Evolutionary conservation across 2,888 invertebrate genomes (phyloP).

Genomic region (Lasioglossum lativentre): DNA sequence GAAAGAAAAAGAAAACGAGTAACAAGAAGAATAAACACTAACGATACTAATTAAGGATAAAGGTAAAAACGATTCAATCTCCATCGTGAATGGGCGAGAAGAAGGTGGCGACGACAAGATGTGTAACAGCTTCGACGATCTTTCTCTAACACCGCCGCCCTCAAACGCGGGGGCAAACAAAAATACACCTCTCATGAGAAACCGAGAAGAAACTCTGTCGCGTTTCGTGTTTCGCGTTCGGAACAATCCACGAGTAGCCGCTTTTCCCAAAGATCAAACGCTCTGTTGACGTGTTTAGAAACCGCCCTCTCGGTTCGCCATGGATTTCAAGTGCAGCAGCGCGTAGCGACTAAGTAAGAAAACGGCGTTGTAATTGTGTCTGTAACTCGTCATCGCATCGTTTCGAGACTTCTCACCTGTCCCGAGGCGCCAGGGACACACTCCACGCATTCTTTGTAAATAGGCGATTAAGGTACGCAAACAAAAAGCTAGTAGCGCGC

Average conservation of each 20-base stretch:
- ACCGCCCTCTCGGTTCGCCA: neutral
- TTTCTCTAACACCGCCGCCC: neutral
- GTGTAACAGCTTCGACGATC: conserved; percentile 5
- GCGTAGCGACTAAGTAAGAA: neutral
- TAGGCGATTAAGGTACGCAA: conserved; percentile 32
- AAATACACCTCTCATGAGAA: conserved; percentile 14
- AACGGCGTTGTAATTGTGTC: neutral
- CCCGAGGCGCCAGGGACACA: neutral
- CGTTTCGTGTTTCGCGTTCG: neutral
- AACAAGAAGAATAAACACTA: neutral
- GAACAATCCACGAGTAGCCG: conserved; percentile 5
- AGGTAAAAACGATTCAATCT: conserved; percentile 26
- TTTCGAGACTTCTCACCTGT: conserved; percentile 39
- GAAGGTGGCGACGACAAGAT: conserved; percentile 28
- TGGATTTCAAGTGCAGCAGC: neutral
- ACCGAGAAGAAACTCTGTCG: neutral
- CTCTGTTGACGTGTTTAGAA: neutral
- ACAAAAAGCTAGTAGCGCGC: conserved; percentile 18
- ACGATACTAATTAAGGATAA: conserved; percentile 5
- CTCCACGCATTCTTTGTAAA: conserved; percentile 23
- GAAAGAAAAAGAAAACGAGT: conserved; percentile 42
- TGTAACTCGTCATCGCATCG: conserved; percentile 5
- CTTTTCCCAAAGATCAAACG: neutral
- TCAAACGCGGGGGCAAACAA: conserved; percentile 21
- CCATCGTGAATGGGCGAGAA: conserved; percentile 50